These are phyloP conservation scores for Cetoscarus ocellatus DNA, from an alignment of 2,797 vertebrate genomes.

Conservation along the genomic window DNA sequence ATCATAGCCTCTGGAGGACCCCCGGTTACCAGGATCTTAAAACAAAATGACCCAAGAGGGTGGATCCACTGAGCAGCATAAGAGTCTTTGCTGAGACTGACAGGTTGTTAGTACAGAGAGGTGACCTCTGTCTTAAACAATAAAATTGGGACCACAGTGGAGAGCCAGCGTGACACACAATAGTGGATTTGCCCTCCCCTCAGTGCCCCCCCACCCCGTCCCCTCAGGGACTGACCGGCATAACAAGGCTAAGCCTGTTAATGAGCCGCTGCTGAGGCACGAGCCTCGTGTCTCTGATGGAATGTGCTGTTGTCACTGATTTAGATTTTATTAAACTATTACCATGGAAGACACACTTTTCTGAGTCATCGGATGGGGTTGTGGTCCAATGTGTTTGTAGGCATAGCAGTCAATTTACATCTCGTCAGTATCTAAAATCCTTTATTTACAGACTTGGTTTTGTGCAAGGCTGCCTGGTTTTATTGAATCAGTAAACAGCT, in stretches of 20 bases:
- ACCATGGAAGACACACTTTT: background rate
- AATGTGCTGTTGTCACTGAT: constrained; percentile 32
- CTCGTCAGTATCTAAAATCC: background rate
- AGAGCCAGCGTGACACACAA: constrained; percentile 27
- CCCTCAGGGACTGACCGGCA: constrained; percentile 26
- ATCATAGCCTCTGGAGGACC: too few relatives aligned
- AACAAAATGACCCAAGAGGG: background rate
- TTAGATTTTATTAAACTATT: background rate
- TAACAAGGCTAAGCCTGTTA: constrained; percentile 58
- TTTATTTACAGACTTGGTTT: background rate
- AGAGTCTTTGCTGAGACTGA: background rate
- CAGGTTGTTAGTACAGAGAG: constrained; percentile 26
- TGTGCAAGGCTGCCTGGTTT: background rate
- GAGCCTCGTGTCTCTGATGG: constrained; percentile 32
- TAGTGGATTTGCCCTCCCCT: constrained; percentile 30
- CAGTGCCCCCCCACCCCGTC: background rate
- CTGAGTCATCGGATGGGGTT: background rate
- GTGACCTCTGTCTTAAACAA: constrained; percentile 20
- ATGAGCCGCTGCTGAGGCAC: constrained; percentile 50
- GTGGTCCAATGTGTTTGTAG: background rate
- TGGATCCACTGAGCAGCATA: background rate
- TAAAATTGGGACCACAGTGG: background rate
- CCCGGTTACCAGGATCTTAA: too few relatives aligned
- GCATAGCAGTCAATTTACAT: too few relatives aligned
- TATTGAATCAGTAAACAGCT: background rate